Base-by-base conservation (phyloP, 2,797 vertebrate genomes). In the Epinephelus coioides region DNA sequence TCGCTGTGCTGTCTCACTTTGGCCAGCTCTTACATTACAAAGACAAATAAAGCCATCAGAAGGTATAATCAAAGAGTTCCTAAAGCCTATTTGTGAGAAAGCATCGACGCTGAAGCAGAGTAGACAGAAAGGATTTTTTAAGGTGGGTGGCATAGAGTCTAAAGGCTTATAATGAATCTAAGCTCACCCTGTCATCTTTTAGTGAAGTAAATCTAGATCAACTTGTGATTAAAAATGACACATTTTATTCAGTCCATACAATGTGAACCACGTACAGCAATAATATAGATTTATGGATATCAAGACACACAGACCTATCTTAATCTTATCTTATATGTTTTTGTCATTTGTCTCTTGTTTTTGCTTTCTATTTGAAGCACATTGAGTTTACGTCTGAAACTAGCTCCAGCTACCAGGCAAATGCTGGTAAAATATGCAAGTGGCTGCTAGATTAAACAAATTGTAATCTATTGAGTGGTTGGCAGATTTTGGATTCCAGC, bases 31-130 rank as follows among this genome's bases (percentile, higher is more conserved):
- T 60, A 55, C 51, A 69, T 76, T 72, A 67, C 5, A 19, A 40
- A 21, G 43, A 61, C 15, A 60, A 76, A 80, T 72, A 56, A 64
- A 63, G 25, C 5, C 55, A 63, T 53, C 27, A 71, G 18, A 59
- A 18, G 23, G 55, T 55, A 57, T 30, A 60, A 40, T 69, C 47
- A 69, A 68, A 71, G 19, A 75, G 56, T 77, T 69, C 25, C 19
- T 43, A 0, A 15, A 53, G 43, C 13, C 8, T 18, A 19, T 71
- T 61, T 56, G 11, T 23, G 11, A 25, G 15, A n/a, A 27, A 69
- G 67, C 21, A 25, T 44, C 23, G 25, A 53, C 25, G 44, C 23
- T 4, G 17, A 50, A 7, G 44, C 11, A n/a, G 18, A 46, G 12
- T 27, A 61, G 15, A 46, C 34, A 23, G 51, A 55, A 30, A 19